phyloP scores from a whole-genome alignment of 2,888 invertebrate species.

The Pristionchus japonicus region DNA sequence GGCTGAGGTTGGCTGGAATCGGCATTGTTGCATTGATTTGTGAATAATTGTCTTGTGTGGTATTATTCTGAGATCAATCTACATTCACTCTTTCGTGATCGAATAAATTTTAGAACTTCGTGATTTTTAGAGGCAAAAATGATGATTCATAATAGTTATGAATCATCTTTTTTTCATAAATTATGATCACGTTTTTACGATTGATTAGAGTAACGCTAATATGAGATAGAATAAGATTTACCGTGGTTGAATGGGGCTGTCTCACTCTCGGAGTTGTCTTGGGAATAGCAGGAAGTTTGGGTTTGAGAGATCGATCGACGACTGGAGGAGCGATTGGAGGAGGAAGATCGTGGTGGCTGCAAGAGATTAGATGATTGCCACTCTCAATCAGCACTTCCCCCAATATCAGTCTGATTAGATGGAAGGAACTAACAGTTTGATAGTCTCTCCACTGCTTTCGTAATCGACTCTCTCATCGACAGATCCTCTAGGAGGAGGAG shows the following conservation, averaged over 20 bases:
- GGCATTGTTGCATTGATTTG: too few species aligned
- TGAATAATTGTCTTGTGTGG: too few species aligned
- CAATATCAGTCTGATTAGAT: neutral
- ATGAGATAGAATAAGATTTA: too few species aligned
- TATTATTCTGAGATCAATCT: too few species aligned
- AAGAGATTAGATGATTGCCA: neutral
- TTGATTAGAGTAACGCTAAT: too few species aligned
- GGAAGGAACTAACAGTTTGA: conserved; percentile 44
- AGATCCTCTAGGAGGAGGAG: conserved; percentile 25
- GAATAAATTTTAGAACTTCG: too few species aligned
- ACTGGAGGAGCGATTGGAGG: conserved; percentile 38
- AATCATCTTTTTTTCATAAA: too few species aligned
- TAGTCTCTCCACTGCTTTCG: conserved; percentile 47
- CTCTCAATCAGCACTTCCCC: neutral
- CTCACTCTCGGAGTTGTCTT: conserved; percentile 39
- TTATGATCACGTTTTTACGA: too few species aligned
- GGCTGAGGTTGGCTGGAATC: conserved; percentile 2
- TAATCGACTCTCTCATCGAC: conserved; percentile 1
- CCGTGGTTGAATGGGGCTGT: conserved; percentile 1
- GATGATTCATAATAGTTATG: neutral
- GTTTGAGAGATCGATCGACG: conserved; percentile 41
- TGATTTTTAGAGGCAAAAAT: neutral
- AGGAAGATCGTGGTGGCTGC: conserved; percentile 19
- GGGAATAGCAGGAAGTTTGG: conserved; percentile 32
- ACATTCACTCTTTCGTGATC: too few species aligned